Evolutionary conservation across 2,888 invertebrate genomes (phyloP).

Genomic region (Trissoscelio sp.): DNA sequence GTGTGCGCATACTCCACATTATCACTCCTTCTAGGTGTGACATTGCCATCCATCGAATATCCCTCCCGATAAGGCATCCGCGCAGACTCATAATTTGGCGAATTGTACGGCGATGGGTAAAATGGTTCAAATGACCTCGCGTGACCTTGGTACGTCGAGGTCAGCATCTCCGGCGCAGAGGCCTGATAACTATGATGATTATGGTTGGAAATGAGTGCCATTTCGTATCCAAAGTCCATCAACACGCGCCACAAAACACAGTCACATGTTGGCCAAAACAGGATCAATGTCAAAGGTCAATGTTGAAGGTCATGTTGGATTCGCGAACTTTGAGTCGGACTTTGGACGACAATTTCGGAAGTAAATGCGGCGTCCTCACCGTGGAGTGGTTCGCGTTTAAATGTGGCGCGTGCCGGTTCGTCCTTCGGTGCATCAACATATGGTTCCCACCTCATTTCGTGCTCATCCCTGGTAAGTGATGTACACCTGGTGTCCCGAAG

Average conservation of each 20-base stretch:
- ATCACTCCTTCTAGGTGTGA: constrained; percentile 73
- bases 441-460: constrained; percentile 80
- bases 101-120: constrained; percentile 79
- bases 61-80: constrained; percentile 73
- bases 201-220: constrained; percentile 80
- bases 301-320: constrained; percentile 18
- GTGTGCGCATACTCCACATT: constrained; percentile 73
- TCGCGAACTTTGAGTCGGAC: background rate
- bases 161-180: constrained; percentile 75
- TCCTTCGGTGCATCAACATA: constrained; percentile 81
- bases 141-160: constrained; percentile 72
- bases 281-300: background rate
- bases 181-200: constrained; percentile 75
- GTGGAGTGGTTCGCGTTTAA: constrained; percentile 79
- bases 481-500: constrained; percentile 78
- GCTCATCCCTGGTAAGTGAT: constrained; percentile 80
- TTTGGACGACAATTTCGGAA: constrained; percentile 2
- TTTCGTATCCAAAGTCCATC: constrained; percentile 50
- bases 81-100: constrained; percentile 76
- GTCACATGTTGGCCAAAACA: constrained; percentile 24
- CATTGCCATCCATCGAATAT: constrained; percentile 73
- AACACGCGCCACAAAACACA: background rate
- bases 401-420: constrained; percentile 82
- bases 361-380: constrained; percentile 63
- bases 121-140: constrained; percentile 74